These are phyloP conservation scores for Meiosimyza platycephala DNA, from an alignment of 2,888 invertebrate genomes.

Conservation along the genomic window DNA sequence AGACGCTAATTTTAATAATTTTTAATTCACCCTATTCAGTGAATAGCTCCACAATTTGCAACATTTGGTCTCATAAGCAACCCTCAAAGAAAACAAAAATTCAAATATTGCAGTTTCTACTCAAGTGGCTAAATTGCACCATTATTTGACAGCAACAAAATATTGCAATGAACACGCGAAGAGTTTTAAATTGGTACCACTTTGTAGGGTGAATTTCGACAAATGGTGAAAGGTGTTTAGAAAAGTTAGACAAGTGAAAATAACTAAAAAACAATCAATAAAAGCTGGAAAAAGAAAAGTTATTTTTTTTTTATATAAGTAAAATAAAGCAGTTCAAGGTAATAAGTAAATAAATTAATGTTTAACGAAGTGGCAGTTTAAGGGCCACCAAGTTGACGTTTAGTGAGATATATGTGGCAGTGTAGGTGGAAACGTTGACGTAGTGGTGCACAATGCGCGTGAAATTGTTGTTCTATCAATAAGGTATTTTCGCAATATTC, in stretches of 20 bases:
- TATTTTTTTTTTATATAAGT: background rate
- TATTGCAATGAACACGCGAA: background rate
- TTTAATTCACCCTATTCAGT: too few relatives aligned
- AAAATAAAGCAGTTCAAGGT: constrained; percentile 14
- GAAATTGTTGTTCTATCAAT: constrained; percentile 5
- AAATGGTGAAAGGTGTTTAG: too few relatives aligned
- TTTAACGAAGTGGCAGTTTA: too few relatives aligned
- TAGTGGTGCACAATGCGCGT: constrained; percentile 10
- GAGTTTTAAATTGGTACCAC: background rate
- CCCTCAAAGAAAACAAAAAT: too few relatives aligned
- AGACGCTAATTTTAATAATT: too few relatives aligned
- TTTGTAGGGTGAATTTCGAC: too few relatives aligned
- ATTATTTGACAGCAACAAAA: constrained; percentile 24
- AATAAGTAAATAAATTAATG: background rate
- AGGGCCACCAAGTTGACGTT: background rate
- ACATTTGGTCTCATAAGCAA: too few relatives aligned
- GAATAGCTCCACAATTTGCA: too few relatives aligned
- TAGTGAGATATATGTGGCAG: background rate
- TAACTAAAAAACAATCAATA: background rate
- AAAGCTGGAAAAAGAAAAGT: background rate
- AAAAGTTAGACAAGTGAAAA: too few relatives aligned
- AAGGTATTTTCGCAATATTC: too few relatives aligned
- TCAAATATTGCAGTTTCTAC: too few relatives aligned
- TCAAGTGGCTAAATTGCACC: constrained; percentile 13
- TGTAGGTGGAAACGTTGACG: background rate